phyloP scores from a whole-genome alignment of 1,140 invertebrate species.

The Camponotus vicinus region DNA sequence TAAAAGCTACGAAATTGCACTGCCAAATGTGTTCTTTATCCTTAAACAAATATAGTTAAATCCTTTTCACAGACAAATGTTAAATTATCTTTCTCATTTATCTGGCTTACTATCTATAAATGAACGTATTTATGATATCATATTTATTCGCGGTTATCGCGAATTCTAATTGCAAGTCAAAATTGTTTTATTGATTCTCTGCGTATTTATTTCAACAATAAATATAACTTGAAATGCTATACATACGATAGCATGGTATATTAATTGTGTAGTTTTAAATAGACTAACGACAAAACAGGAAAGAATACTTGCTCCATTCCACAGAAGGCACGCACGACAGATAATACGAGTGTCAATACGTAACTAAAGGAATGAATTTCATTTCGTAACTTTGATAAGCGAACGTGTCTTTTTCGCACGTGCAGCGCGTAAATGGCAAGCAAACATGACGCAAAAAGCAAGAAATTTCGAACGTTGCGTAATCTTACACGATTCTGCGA shows the following conservation, averaged over 20 bases:
- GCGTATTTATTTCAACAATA: background rate
- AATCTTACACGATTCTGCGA: slow-evolving; percentile 8
- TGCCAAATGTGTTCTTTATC: too few species aligned
- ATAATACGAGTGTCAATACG: background rate
- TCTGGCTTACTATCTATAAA: too few species aligned
- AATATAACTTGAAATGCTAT: background rate
- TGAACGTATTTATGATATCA: too few species aligned
- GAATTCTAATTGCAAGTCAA: too few species aligned
- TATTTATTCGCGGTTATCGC: too few species aligned
- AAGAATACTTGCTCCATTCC: background rate
- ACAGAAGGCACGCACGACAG: background rate
- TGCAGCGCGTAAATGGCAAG: background rate
- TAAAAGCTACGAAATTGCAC: background rate
- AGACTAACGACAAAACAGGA: background rate
- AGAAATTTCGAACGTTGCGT: background rate
- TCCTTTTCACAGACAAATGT: too few species aligned
- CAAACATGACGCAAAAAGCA: background rate
- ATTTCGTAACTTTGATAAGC: background rate
- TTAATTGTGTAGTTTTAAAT: background rate
- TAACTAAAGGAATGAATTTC: slow-evolving; percentile 7
- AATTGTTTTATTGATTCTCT: background rate
- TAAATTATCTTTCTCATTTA: too few species aligned
- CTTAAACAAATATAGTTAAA: too few species aligned
- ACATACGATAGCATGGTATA: background rate
- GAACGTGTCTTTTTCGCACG: background rate